phyloP scores from a whole-genome alignment of 1,140 invertebrate species.

The Drosophila kurseongensis region DNA sequence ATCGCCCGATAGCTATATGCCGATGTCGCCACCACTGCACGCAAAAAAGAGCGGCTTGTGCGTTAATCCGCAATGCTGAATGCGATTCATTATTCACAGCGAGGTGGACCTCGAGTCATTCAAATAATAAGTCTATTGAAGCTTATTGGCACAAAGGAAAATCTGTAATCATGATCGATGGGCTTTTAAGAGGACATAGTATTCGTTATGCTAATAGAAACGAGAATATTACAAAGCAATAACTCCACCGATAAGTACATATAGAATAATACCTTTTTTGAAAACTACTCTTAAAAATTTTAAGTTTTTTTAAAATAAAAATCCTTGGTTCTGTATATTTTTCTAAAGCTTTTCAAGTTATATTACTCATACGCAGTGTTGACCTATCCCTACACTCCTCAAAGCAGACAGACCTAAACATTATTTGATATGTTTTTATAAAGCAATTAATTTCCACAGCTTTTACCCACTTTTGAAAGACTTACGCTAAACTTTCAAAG shows the following conservation, averaged over 20 bases:
- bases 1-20: slow-evolving; percentile 62
- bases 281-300: too few species aligned
- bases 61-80: slow-evolving; percentile 54
- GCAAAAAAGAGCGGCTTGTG: slow-evolving; percentile 53
- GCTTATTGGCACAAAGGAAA: too few species aligned
- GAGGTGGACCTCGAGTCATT: slow-evolving; percentile 13
- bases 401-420: background rate
- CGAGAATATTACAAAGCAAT: background rate
- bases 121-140: background rate
- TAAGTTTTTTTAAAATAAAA: too few species aligned
- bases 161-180: background rate
- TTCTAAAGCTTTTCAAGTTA: too few species aligned
- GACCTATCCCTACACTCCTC: too few species aligned
- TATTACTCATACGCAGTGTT: slow-evolving; percentile 27
- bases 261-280: too few species aligned
- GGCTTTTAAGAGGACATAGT: too few species aligned
- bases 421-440: background rate
- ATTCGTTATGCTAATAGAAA: too few species aligned
- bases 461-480: too few species aligned
- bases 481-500: too few species aligned
- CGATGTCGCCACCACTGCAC: slow-evolving; percentile 50
- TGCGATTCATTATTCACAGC: slow-evolving; percentile 28
- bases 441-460: too few species aligned
- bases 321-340: background rate
- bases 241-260: background rate